Evolutionary conservation across 2,113 vertebrate species (phyloP).

Genomic region (Anthoscopus minutus): DNA sequence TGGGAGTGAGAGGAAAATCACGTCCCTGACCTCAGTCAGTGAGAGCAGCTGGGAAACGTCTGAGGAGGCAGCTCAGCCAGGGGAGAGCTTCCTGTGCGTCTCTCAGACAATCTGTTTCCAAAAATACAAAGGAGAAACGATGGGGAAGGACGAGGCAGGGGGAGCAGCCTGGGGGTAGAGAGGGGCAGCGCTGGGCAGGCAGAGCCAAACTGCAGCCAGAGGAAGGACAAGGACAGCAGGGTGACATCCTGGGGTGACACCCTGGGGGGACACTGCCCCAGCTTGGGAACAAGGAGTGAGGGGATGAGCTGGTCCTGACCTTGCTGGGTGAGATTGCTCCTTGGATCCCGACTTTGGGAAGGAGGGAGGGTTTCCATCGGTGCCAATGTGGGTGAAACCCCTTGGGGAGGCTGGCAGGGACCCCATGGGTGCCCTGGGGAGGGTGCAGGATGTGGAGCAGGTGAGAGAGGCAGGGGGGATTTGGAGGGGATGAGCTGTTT

Average conservation of each 20-base stretch:
- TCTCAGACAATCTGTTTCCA: not conserved
- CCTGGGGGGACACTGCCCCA: not conserved
- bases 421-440: not conserved
- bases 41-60: constrained; percentile 35
- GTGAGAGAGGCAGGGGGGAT: not conserved
- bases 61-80: not conserved
- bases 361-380: not conserved
- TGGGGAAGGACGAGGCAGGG: not conserved
- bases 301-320: not conserved
- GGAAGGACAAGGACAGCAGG: not conserved
- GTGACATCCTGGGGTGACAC: not conserved
- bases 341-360: not conserved
- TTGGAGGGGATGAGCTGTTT: not conserved
- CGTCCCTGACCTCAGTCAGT: not conserved
- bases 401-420: not conserved
- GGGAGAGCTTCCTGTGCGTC: constrained; percentile 11
- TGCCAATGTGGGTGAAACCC: not conserved
- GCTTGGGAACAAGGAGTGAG: not conserved
- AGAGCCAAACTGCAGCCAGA: not conserved
- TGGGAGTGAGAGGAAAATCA: not conserved
- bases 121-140: not conserved
- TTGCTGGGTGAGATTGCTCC: not conserved
- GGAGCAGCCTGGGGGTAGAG: not conserved
- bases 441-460: not conserved
- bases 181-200: not conserved